Evolutionary conservation across 2,113 vertebrate genomes (phyloP), one percentile per base, ranked within the genome.

Genomic region (Genyomyrus donnyi): DNA sequence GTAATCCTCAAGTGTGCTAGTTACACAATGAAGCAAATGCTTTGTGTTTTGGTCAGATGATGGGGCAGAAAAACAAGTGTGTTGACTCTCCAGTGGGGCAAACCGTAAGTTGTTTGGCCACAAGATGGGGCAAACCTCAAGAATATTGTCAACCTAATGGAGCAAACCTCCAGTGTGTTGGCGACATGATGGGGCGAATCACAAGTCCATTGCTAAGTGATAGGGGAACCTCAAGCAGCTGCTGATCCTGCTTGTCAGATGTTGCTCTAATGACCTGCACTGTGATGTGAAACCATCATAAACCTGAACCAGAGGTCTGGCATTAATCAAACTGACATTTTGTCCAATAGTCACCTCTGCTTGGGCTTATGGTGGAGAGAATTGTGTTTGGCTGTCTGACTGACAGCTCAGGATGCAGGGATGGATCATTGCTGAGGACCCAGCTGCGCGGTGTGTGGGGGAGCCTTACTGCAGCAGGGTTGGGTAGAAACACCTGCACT

Each of bases 271-370:
- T 89, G 9, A 45, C n/a, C 42, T 46, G 50, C 56, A 42, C 85
- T 50, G 21, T 85, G 77, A 56, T 87, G 39, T 17, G 31, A 42
- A 89, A 84, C 87, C 87, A 88, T 88, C 66, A 89, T 27, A 52
- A 80, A 19, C 10, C 88, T 53, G 48, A n/a, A 27, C 49, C 66
- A 52, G 39, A 74, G 46, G n/a, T 17, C n/a, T 46, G 74, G 48
- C 49, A 83, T 89, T 52, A 89, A 89, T 89, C 88, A 83, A 42
- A 83, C 27, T 80, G 70, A 53, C 66, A 88, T 74, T 88, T 62
- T 24, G n/a, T 46, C 46, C n/a, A 53, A 53, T 31, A 48, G 24
- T 17, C 35, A 9, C 5, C 48, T 31, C 27, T 83, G 35, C 70
- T 19, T 35, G 27, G 48, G 5, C 49, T 42, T 1, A 56, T 45